phyloP scores from a whole-genome alignment of 2,797 vertebrate species.

The Craterocephalus amniculus region DNA sequence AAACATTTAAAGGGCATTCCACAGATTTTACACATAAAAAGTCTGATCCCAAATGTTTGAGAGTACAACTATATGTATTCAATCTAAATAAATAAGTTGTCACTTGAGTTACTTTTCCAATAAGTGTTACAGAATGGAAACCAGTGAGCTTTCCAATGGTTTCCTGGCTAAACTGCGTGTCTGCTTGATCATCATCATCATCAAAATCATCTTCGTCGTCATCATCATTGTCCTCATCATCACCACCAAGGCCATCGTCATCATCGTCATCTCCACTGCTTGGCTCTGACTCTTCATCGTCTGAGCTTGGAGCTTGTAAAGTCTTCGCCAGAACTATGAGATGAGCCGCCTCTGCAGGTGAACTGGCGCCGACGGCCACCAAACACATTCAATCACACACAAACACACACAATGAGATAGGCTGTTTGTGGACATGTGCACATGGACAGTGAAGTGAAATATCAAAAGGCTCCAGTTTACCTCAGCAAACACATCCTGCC shows the following conservation, averaged over 20 bases:
- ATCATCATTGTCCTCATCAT: background rate
- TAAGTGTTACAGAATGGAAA: background rate
- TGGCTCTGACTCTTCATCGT: conserved; percentile 55
- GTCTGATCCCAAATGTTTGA: background rate
- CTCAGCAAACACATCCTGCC: background rate
- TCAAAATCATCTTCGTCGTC: background rate
- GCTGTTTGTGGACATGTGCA: background rate
- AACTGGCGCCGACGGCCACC: conserved; percentile 38
- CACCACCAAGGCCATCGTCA: conserved; percentile 8
- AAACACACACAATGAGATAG: conserved; percentile 35
- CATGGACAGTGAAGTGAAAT: background rate
- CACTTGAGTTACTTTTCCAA: no score
- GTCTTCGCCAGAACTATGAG: conserved; percentile 30
- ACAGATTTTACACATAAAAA: background rate
- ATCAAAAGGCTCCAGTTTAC: conserved; percentile 10
- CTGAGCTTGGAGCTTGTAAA: conserved; percentile 53
- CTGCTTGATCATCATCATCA: conserved; percentile 27
- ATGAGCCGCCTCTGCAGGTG: conserved; percentile 56
- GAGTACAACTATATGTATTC: background rate
- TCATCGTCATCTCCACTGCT: conserved; percentile 58
- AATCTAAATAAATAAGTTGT: no score
- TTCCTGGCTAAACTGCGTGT: background rate
- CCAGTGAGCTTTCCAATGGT: background rate
- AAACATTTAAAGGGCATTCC: background rate
- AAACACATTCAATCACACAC: conserved; percentile 26